Evolutionary conservation across 2,113 vertebrate genomes (phyloP), one percentile per base, ranked within the genome.

Genomic region (Entomyzon cyanotis): DNA sequence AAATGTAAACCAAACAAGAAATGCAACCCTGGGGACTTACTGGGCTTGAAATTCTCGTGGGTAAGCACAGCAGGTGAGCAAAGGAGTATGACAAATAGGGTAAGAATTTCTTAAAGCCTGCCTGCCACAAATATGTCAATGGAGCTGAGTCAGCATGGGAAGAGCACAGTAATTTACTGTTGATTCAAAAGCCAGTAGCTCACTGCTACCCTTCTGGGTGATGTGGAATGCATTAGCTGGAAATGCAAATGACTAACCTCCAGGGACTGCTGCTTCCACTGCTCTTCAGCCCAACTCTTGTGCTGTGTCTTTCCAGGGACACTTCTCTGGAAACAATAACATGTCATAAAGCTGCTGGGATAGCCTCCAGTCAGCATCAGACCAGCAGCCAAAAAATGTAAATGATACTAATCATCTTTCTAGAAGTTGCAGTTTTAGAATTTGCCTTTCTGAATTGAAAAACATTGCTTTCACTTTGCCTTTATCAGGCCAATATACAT

Each of bases 141-240:
- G 75, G 55, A 92, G 78, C 85, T 95, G 93, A 97, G 56, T 96
- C 88, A 95, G 94, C 73, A 82, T n/a, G 49, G 56, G 83, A 87
- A 90, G 47, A 74, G 35, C 27, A 46, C 64, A 81, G 60, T 89
- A 69, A 73, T 58, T 27, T 50, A 47, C 71, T 78, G 70, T 75
- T 93, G 67, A 71, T 91, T 95, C 58, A 83, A 67, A 94, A 90
- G 37, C 35, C 70, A 27, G 58, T 74, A 89, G 67, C 58, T 84
- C 35, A 12, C 11, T 84, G 49, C 56, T 85, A 20, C 81, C 23
- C 64, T 75, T 68, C 68, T 89, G 69, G 60, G 69, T 41, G 58
- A 63, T 75, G 68, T n/a, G 68, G 59, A 92, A 52, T 69, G 60
- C 15, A 11, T 73, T 70, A 59, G 41, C 76, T 19, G 5, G 75